These are phyloP conservation scores for Falco punctatus DNA, from an alignment of 2,113 vertebrate genomes.

Conservation along the genomic window DNA sequence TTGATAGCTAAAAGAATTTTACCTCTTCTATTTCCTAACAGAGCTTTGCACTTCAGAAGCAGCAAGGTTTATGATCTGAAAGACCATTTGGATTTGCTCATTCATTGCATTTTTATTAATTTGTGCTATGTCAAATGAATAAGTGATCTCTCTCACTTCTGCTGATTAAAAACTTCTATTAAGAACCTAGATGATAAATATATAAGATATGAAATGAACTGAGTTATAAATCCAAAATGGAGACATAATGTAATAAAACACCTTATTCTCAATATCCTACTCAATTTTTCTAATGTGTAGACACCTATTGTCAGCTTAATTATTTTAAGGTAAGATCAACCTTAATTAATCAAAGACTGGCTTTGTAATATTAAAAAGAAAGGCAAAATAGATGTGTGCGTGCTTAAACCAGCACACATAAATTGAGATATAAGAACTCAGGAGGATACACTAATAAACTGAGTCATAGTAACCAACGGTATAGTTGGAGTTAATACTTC, in stretches of 20 bases:
- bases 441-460: not conserved
- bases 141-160: not conserved
- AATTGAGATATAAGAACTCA: not conserved
- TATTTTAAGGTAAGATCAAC: slow-evolving; percentile 15
- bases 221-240: slow-evolving; percentile 47
- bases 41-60: slow-evolving; percentile 15
- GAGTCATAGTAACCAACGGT: not conserved
- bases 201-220: slow-evolving; percentile 1
- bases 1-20: slow-evolving; percentile 7
- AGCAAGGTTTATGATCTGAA: slow-evolving; percentile 14
- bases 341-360: not conserved
- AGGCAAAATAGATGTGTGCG: not conserved
- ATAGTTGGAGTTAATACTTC: not conserved
- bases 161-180: slow-evolving; percentile 49
- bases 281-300: slow-evolving; percentile 17
- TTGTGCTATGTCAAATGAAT: slow-evolving; percentile 37
- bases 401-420: not conserved
- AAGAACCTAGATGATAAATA: slow-evolving; percentile 36
- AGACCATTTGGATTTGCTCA: not conserved
- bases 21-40: not conserved
- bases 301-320: slow-evolving; percentile 36
- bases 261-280: not conserved
- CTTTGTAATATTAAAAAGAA: not conserved
- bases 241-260: slow-evolving; percentile 32
- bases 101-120: slow-evolving; percentile 49